These are phyloP conservation scores for Cinclus mexicanus DNA, from an alignment of 2,113 vertebrate genomes.

Conservation along the genomic window DNA sequence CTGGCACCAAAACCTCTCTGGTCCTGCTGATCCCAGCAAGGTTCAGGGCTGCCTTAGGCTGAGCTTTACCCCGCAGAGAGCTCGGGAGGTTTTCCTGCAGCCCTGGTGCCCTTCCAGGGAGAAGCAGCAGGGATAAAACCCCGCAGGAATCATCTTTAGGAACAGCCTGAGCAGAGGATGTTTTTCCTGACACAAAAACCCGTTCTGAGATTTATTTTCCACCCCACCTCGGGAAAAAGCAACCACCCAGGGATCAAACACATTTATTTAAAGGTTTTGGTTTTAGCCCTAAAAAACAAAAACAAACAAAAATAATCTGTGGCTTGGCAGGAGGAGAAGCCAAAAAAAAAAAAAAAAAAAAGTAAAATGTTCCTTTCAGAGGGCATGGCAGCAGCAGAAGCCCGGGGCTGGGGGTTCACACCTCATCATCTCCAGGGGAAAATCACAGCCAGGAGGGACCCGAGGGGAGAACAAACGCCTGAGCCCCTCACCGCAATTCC, in stretches of 20 bases:
- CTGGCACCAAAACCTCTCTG: too few relatives aligned
- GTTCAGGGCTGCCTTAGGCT: background rate
- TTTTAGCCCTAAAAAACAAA: background rate
- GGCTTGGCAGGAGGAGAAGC: background rate
- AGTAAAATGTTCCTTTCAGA: background rate
- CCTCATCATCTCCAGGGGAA: background rate
- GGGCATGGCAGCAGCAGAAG: background rate
- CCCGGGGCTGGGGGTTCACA: background rate
- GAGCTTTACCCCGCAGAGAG: accelerated
- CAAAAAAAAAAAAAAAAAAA: background rate
- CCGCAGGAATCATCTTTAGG: background rate
- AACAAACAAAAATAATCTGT: background rate
- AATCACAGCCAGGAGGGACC: background rate
- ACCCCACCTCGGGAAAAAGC: background rate
- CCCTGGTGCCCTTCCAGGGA: background rate
- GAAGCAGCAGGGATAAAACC: background rate
- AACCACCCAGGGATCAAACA: constrained; percentile 7
- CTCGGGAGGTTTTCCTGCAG: background rate
- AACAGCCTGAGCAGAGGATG: accelerated
- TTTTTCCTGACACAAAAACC: background rate
- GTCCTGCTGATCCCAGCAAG: accelerated
- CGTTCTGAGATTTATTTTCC: background rate
- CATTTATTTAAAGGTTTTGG: constrained; percentile 19
- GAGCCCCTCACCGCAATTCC: too few relatives aligned
- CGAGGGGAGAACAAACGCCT: too few relatives aligned